phyloP scores from a whole-genome alignment of 2,888 invertebrate species.

The Heliconius aoede region DNA sequence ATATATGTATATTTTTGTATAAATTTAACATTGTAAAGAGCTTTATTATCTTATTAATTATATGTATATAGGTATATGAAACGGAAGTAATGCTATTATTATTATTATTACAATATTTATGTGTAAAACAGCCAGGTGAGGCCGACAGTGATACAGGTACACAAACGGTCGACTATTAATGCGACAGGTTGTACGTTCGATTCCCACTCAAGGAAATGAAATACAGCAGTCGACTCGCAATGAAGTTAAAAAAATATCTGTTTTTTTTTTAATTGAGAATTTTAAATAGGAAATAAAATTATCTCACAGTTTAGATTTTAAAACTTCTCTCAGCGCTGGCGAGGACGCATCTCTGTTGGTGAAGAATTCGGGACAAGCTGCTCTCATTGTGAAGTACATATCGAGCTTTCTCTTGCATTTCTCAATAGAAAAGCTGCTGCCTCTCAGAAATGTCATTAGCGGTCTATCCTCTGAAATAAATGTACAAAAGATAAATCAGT shows the following conservation, averaged over 20 bases:
- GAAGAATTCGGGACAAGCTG: conserved; percentile 92
- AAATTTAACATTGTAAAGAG: neutral
- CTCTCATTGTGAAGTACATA: conserved; percentile 93
- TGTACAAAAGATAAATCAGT: conserved; percentile 82
- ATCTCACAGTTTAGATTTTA: conserved; percentile 45
- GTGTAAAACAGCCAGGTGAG: too few species aligned
- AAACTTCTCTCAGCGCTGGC: conserved; percentile 88
- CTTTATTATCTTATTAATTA: neutral
- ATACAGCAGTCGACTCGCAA: too few species aligned
- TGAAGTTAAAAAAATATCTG: too few species aligned
- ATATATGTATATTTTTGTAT: neutral
- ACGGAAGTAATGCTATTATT: neutral
- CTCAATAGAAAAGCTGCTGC: conserved; percentile 90
- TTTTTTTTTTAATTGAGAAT: neutral
- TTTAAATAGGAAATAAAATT: neutral
- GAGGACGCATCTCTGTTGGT: conserved; percentile 87
- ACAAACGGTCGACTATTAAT: too few species aligned
- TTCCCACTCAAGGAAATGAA: too few species aligned
- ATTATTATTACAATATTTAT: neutral
- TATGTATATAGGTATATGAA: too few species aligned
- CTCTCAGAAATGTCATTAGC: conserved; percentile 88
- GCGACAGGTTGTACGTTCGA: too few species aligned
- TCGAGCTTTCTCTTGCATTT: conserved; percentile 91
- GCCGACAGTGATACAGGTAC: too few species aligned
- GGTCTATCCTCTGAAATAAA: conserved; percentile 84